Base-by-base conservation (phyloP, 2,888 invertebrate species). In the Oeneis ivallda region DNA sequence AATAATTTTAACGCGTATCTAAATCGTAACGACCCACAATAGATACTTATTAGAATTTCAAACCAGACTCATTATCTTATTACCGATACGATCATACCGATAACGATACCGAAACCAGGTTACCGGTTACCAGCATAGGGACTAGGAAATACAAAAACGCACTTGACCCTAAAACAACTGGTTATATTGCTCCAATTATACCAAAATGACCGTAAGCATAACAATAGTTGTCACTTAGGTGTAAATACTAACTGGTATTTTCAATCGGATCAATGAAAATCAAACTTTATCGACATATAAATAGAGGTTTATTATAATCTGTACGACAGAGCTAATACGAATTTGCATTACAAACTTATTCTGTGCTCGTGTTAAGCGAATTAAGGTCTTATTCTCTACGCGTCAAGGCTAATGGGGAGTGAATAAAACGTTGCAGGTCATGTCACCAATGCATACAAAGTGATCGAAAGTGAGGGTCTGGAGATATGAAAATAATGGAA, bases 91-190 rank as follows among this genome's bases (percentile, higher is more conserved):
- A 6, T 53, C 34, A 15, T 5, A 53, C 37, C 13, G 15, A 60
- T 61, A 50, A 15, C 67, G 34, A 32, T 62, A 64, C 41, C 15
- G 10, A 64, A 66, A 62, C 68, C 34, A 45, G 50, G 70, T 66
- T 62, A 67, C 66, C 60, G 60, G 58, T 54, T 54, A 67, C 64
- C 60, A 60, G 58, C 49, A 54, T 62, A 64, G 49, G 45, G 65
- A 69, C 65, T 65, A 72, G 72, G 72, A 72, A 70, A 64, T 63
- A 59, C 65, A 67, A 59, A 69, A 71, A 65, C 72, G 72, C 71
- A 68, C 73, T 74, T 72, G 73, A 71, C 73, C 71, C 53, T 54
- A 67, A 65, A 71, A 62, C 37, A 41, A 68, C 71, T 66, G 66
- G 70, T 71, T 69, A 17, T 64, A 54, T 34, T 65, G 66, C 65